phyloP scores from a whole-genome alignment of 1,140 invertebrate genomes.

The Pseudomyrmex cubaensis region DNA sequence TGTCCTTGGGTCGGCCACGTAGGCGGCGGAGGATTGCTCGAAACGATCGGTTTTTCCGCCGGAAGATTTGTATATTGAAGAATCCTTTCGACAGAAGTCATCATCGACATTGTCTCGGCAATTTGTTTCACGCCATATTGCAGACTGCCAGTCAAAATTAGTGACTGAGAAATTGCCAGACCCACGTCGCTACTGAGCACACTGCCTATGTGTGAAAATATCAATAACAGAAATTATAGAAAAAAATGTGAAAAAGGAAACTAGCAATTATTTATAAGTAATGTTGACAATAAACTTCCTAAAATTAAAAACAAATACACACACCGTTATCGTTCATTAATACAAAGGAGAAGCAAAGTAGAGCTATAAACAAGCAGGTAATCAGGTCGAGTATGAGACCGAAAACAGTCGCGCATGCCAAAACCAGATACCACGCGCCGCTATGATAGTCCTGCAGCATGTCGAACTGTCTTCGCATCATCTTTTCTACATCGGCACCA shows the following conservation, averaged over 20 bases:
- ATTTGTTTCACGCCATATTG: slow-evolving; percentile 94
- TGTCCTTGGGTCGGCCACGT: slow-evolving; percentile 84
- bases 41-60: slow-evolving; percentile 84
- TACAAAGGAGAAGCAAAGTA: slow-evolving; percentile 82
- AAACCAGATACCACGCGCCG: slow-evolving; percentile 87
- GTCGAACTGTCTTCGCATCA: slow-evolving; percentile 91
- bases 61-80: slow-evolving; percentile 90
- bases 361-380: slow-evolving; percentile 72
- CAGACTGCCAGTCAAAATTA: slow-evolving; percentile 92
- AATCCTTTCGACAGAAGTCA: slow-evolving; percentile 93
- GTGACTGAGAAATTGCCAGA: slow-evolving; percentile 93
- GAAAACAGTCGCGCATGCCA: slow-evolving; percentile 86
- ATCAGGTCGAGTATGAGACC: slow-evolving; percentile 80
- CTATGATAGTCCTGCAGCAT: slow-evolving; percentile 88
- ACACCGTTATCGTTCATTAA: slow-evolving; percentile 75
- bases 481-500: slow-evolving; percentile 85
- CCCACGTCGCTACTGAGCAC: slow-evolving; percentile 89
- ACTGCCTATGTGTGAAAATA: slow-evolving; percentile 71
- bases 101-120: slow-evolving; percentile 90
- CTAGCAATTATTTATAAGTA: too few relatives aligned
- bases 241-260: neutral
- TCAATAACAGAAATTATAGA: neutral
- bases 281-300: neutral
- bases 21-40: slow-evolving; percentile 77
- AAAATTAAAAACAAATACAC: neutral